A percentile compares a stretch with the other conserved stretches of the same genome.
Evolutionary conservation across 2,888 invertebrate species (phyloP).

Genomic region (Brachyptera putata): DNA sequence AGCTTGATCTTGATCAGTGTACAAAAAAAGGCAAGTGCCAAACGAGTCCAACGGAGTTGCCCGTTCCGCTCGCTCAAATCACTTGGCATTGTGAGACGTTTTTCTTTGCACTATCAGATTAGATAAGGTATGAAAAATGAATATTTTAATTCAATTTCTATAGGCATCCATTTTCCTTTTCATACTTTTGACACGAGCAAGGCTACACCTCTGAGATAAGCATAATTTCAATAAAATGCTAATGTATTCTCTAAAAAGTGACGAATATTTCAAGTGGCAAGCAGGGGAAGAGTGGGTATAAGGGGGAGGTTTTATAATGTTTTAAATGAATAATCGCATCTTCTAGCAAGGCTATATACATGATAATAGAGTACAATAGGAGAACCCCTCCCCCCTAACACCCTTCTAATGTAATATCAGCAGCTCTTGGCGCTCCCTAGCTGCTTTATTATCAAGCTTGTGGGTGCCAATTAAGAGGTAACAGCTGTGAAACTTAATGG

Average conservation of each 20-base stretch:
- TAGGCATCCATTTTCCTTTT: too few species aligned
- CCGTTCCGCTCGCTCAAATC: too few species aligned
- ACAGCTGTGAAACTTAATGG: slow-evolving; percentile 62
- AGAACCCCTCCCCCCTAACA: neutral
- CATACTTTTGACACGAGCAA: too few species aligned
- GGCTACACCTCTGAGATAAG: too few species aligned
- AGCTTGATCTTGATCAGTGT: too few species aligned
- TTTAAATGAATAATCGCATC: slow-evolving; percentile 19
- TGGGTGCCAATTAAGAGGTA: slow-evolving; percentile 58
- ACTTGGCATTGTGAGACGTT: too few species aligned
- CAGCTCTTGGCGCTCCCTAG: slow-evolving; percentile 9
- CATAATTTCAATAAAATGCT: too few species aligned
- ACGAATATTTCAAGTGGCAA: neutral
- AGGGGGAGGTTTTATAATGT: slow-evolving; percentile 2
- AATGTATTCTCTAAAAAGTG: neutral
- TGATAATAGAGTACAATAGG: slow-evolving; percentile 5
- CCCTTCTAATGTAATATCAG: slow-evolving; percentile 28
- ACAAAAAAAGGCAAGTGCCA: too few species aligned
- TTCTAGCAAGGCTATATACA: neutral
- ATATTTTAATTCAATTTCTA: too few species aligned
- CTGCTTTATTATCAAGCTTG: slow-evolving; percentile 53
- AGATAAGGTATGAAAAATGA: too few species aligned
- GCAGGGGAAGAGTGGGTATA: too few species aligned
- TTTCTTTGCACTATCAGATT: neutral
- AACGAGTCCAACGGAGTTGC: too few species aligned